Evolutionary conservation across 2,797 vertebrate genomes (phyloP).

Genomic region (Mycteria americana): DNA sequence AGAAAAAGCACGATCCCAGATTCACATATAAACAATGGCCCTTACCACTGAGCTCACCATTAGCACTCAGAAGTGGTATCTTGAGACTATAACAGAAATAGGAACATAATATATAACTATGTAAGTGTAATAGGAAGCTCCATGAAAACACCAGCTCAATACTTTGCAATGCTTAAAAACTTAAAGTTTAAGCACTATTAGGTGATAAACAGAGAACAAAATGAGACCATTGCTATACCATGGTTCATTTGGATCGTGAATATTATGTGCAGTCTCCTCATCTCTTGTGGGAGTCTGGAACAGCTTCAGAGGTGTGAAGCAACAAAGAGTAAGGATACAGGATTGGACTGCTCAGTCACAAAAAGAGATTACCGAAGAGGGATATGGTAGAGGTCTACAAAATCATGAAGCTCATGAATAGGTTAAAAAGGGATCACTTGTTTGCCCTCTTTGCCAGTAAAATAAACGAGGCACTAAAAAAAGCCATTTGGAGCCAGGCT

Average conservation of each 20-base stretch:
- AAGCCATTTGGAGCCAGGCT: neutral
- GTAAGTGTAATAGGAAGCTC: neutral
- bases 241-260: neutral
- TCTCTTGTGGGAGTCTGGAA: neutral
- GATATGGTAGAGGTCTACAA: neutral
- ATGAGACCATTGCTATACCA: neutral
- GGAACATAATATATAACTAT: neutral
- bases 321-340: neutral
- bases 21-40: neutral
- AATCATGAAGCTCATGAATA: neutral
- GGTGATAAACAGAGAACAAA: neutral
- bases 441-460: neutral
- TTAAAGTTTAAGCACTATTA: neutral
- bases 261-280: fast-evolving
- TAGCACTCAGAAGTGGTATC: neutral
- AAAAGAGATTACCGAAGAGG: neutral
- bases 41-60: neutral
- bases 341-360: neutral
- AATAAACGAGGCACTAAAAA: neutral
- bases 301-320: neutral
- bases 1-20: neutral
- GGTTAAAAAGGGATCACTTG: neutral
- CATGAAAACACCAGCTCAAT: neutral
- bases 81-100: neutral
- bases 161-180: neutral